phyloP scores from a whole-genome alignment of 37 sponge, comb jelly and placozoan genomes.

The Bolinopsis microptera region DNA sequence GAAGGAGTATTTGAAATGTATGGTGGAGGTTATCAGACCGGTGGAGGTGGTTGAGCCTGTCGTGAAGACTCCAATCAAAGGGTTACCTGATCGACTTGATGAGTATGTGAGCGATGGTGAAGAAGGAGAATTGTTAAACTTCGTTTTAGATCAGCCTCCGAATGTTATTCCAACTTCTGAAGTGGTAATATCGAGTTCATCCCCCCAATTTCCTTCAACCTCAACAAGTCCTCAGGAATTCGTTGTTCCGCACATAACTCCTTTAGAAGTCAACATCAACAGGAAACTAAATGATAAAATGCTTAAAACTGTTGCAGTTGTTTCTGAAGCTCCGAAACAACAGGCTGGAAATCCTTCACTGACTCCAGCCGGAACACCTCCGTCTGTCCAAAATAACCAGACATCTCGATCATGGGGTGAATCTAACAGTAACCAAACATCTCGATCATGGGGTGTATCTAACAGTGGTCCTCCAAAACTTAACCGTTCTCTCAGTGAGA shows the following conservation, averaged over 20 bases:
- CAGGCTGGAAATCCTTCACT: not conserved
- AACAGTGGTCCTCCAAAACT: not conserved
- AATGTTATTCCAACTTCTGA: not conserved
- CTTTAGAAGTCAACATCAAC: not conserved
- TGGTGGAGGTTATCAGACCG: not conserved
- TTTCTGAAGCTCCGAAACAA: not conserved
- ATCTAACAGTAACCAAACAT: not conserved
- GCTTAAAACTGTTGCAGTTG: not conserved
- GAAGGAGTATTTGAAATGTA: conserved; percentile 5
- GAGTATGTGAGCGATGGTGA: not conserved
- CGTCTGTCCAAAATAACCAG: not conserved
- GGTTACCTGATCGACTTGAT: not conserved
- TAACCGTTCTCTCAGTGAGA: not conserved
- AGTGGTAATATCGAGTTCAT: not conserved
- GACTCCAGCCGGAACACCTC: not conserved
- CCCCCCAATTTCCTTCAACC: not conserved
- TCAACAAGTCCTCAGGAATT: not conserved
- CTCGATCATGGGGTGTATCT: not conserved
- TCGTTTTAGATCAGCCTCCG: not conserved
- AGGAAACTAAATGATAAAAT: not conserved
- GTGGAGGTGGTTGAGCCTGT: not conserved
- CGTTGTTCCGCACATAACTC: not conserved
- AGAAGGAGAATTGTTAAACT: not conserved
- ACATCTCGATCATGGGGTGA: not conserved
- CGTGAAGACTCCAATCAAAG: not conserved